Evolutionary conservation across 2,113 vertebrate genomes (phyloP), one percentile per base, ranked within the genome.

Genomic region (Furnarius figulus): DNA sequence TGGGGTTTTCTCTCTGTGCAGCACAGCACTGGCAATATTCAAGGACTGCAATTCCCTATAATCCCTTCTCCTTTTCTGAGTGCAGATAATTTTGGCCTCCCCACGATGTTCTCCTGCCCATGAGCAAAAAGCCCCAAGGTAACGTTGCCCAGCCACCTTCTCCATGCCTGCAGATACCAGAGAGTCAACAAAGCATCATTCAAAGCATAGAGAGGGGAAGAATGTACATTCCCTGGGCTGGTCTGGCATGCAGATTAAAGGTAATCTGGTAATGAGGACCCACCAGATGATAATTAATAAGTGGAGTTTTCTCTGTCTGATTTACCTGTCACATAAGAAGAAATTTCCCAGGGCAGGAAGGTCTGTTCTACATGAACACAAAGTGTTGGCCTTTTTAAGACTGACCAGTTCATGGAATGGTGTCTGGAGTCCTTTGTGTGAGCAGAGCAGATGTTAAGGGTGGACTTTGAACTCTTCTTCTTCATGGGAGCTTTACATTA

Each of bases 241-340:
- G 46, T 22, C 46, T 93, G 78, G 50, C 27, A 85, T 12, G 39
- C 37, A 87, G 76, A 77, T 50, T 90, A 46, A 94, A 93, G 33
- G n/a, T 81, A 39, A 83, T 50, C 63, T 74, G 55, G 55, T 67
- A 47, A 89, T 20, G 65, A 93, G 59, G 80, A 84, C 7, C 8
- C 89, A 77, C 8, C 47, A 74, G 47, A n/a, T 25, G 44, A 74
- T 75, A 87, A 93, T 93, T 90, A 86, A 87, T 79, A 40, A 82
- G 5, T 6, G 11, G 42, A 56, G 25, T 28, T 90, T 72, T 28
- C 44, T 61, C 35, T 70, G 14, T 49, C 47, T 63, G 76, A 63
- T 78, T 77, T 49, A 35, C 39, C 68, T 93, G 61, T 37, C 67
- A 70, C 0, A 0, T 33, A 10, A 15, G 50, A 52, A 47, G 49